Evolutionary conservation across 2,113 vertebrate genomes (phyloP).

Genomic region (Neolamprologus cancellatus): DNA sequence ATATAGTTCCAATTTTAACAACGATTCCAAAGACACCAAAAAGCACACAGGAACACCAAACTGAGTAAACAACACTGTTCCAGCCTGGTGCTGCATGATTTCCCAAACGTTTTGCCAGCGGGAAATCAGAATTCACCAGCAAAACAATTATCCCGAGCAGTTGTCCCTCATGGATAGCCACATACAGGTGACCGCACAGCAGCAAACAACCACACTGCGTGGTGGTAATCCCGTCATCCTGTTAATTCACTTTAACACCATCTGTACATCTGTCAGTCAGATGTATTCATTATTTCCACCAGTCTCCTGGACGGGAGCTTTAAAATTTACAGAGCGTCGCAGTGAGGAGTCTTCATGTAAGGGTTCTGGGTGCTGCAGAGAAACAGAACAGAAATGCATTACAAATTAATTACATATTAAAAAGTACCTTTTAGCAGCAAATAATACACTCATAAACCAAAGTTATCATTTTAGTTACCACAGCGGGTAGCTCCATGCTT

Average conservation of each 20-base stretch:
- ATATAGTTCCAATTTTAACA: not conserved
- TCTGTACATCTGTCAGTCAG: not conserved
- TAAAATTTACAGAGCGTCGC: conserved; percentile 19
- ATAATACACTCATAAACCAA: not conserved
- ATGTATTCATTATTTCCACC: not conserved
- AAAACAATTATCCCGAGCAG: not conserved
- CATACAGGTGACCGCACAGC: not conserved
- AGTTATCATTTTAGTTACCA: not conserved
- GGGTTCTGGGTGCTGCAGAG: conserved; percentile 7
- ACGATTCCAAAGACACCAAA: not conserved
- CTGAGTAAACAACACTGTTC: not conserved
- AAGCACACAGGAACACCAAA: not conserved
- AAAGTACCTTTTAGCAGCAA: not conserved
- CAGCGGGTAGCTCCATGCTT: not conserved
- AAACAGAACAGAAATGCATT: not conserved
- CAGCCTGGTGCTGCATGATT: not conserved
- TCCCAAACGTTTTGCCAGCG: not conserved
- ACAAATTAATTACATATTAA: not conserved
- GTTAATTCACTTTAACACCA: not conserved
- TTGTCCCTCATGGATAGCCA: not conserved
- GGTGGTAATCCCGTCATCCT: not conserved
- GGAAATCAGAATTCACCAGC: not conserved
- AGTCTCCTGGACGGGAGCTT: conserved; percentile 50
- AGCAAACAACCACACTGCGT: not conserved
- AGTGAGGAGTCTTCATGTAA: not conserved